phyloP scores from a whole-genome alignment of 2,888 invertebrate genomes.

The Eucera pruinosa region DNA sequence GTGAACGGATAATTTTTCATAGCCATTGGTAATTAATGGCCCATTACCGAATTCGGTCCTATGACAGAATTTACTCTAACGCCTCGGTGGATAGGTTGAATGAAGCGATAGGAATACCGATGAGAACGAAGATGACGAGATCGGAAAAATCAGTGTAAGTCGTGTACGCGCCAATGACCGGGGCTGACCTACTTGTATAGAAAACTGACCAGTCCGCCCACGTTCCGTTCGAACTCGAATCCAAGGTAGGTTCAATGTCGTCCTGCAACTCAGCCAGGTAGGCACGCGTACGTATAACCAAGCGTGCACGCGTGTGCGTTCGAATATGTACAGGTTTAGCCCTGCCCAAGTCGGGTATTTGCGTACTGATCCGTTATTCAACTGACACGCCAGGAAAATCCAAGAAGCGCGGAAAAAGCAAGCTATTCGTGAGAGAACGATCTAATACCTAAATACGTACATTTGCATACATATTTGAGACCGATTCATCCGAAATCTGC shows the following conservation, averaged over 20 bases:
- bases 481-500: no score
- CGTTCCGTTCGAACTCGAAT: slow-evolving; percentile 75
- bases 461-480: no score
- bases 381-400: slow-evolving; percentile 64
- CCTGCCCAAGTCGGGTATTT: slow-evolving; percentile 58
- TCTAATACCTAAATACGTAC: no score
- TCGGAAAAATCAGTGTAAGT: slow-evolving; percentile 67
- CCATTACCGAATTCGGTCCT: no score
- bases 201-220: slow-evolving; percentile 82
- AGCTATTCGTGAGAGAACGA: neutral
- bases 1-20: no score
- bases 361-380: slow-evolving; percentile 71
- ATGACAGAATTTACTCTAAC: neutral
- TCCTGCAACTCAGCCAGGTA: slow-evolving; percentile 50
- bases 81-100: neutral
- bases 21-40: no score
- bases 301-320: neutral
- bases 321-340: slow-evolving; percentile 24
- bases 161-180: slow-evolving; percentile 75
- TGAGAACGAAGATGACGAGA: slow-evolving; percentile 33
- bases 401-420: slow-evolving; percentile 21
- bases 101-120: slow-evolving; percentile 29
- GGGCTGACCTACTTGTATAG: slow-evolving; percentile 78
- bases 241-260: slow-evolving; percentile 82
- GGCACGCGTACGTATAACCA: slow-evolving; percentile 2